Base-by-base conservation (phyloP, 1,140 invertebrate genomes). In the Bombus difficillimus region DNA sequence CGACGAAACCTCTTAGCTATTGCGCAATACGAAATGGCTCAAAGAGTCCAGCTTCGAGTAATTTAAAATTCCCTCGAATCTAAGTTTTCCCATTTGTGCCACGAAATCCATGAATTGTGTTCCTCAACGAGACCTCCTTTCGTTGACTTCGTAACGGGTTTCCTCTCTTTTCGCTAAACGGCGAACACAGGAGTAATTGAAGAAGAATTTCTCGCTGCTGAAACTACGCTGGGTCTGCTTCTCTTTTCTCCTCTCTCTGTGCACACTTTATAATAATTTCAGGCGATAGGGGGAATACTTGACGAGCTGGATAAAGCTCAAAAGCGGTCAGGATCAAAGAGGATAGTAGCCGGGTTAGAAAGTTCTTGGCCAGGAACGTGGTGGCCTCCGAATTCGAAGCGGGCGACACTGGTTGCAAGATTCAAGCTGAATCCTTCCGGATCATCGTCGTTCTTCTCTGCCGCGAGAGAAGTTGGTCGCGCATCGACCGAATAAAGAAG, bases 51-150 rank as follows among this genome's bases (percentile, higher is more conserved):
- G 34, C 53, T 34, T 28, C 64, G 53, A 72, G 76, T 39, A 79
- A 84, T 80, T 84, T 84, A 80, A 84, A 84, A 84, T 84, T 84
- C 68, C 9, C 41, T 62, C 39, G 83, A 79, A 72, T 79, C 41
- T 72, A 84, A 84, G 82, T 84, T 80, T 84, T 62, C 83, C 69
- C 83, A 69, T 79, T 79, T 79, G n/a, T 59, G 3, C n/a, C 32
- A n/a, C 75, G 34, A n/a, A 68, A 47, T 10, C 57, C n/a, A 18
- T 43, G 47, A 78, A 78, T 37, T 43, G 34, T 59, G 53, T 28
- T 43, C 74, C 57, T 28, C 22, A n/a, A 8, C 25, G 15, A 2
- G 8, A 32, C 13, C 28, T 5, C 0, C 37, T 18, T 12, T 22
- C 28, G 10, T 68, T 39, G 62, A 77, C 53, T 77, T 68, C 34